A percentile compares a stretch with the other conserved stretches of the same genome.
Evolutionary conservation across 2,888 invertebrate species (phyloP).

Genomic region (Cryptus viduatorius): DNA sequence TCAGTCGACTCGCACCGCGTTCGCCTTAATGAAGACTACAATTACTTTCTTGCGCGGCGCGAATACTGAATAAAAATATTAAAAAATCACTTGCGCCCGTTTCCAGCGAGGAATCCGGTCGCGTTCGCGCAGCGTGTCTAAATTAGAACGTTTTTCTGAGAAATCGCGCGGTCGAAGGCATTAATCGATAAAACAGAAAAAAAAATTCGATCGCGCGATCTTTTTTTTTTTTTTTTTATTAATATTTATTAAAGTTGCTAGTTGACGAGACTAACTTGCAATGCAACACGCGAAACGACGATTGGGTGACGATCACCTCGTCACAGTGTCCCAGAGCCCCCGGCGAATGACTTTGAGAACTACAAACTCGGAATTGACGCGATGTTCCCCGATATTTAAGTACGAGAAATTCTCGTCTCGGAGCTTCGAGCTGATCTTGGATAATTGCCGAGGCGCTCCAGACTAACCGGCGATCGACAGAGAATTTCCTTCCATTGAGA

Average conservation of each 20-base stretch:
- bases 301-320: slow-evolving; percentile 68
- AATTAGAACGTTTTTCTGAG: slow-evolving; percentile 7
- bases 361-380: slow-evolving; percentile 48
- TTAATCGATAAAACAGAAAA: slow-evolving; percentile 9
- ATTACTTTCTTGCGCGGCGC: slow-evolving; percentile 40
- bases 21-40: slow-evolving; percentile 59
- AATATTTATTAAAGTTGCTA: background rate
- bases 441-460: slow-evolving; percentile 26
- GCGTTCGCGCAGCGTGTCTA: slow-evolving; percentile 6
- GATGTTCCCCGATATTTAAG: background rate
- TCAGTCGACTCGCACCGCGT: slow-evolving; percentile 25
- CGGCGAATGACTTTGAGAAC: slow-evolving; percentile 80
- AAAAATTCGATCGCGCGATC: background rate
- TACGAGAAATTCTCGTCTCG: background rate
- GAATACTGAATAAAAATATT: slow-evolving; percentile 3
- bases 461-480: background rate
- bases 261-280: background rate
- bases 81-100: background rate
- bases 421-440: slow-evolving; percentile 2
- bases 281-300: slow-evolving; percentile 34
- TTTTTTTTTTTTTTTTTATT: background rate
- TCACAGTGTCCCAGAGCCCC: slow-evolving; percentile 78
- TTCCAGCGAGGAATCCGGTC: background rate
- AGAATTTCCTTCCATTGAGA: background rate
- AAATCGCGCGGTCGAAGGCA: background rate